These are phyloP conservation scores for Lydus trimaculatus DNA, from an alignment of 2,888 invertebrate species.

Conservation along the genomic window DNA sequence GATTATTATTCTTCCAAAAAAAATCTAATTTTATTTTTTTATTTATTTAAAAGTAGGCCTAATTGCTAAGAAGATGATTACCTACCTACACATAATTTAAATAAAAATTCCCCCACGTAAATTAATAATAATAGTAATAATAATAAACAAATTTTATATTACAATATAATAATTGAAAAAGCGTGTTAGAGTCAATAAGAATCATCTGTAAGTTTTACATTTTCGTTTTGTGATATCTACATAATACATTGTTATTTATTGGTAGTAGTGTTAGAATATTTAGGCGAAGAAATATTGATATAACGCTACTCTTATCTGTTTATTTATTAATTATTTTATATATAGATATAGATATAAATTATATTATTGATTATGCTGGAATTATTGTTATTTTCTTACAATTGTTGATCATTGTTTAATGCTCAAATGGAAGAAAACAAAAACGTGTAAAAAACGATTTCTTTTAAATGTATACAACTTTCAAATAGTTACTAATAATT, in stretches of 20 bases:
- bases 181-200: slow-evolving; percentile 49
- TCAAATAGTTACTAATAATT: neutral
- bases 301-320: slow-evolving; percentile 7
- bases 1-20: slow-evolving; percentile 17
- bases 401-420: slow-evolving; percentile 23
- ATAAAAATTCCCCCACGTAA: neutral
- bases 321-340: neutral
- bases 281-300: slow-evolving; percentile 8
- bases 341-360: slow-evolving; percentile 9
- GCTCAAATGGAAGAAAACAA: neutral
- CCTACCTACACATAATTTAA: neutral
- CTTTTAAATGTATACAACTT: slow-evolving; percentile 25
- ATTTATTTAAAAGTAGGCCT: slow-evolving; percentile 23
- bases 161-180: slow-evolving; percentile 25
- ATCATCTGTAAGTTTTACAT: slow-evolving; percentile 43
- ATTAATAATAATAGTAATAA: slow-evolving; percentile 13
- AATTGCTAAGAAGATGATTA: slow-evolving; percentile 6
- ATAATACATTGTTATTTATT: slow-evolving; percentile 38
- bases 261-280: slow-evolving; percentile 40
- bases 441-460: slow-evolving; percentile 24
- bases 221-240: slow-evolving; percentile 46
- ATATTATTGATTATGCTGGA: slow-evolving; percentile 8
- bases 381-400: slow-evolving; percentile 17
- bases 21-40: slow-evolving; percentile 17
- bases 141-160: slow-evolving; percentile 28